Evolutionary conservation across 1,140 invertebrate species (phyloP).

Genomic region (Eumaeus atala): DNA sequence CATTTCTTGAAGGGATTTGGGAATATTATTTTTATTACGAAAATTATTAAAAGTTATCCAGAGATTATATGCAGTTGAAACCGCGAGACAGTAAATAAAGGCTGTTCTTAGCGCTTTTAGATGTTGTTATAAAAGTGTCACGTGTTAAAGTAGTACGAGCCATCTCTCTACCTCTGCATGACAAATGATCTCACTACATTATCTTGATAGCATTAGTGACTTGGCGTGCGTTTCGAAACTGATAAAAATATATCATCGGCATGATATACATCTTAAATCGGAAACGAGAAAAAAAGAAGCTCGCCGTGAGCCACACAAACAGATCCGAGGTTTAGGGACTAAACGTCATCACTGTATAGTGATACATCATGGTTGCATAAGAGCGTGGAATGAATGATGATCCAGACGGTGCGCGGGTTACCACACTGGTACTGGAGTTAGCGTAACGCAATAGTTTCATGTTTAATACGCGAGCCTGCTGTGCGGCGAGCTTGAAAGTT

Average conservation of each 20-base stretch:
- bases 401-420: constrained; percentile 23
- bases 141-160: too few species aligned
- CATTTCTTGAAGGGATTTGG: too few species aligned
- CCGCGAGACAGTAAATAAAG: too few species aligned
- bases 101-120: too few species aligned
- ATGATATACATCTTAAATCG: too few species aligned
- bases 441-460: constrained; percentile 27
- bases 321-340: constrained; percentile 16
- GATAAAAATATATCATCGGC: too few species aligned
- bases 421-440: constrained; percentile 37
- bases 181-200: neutral
- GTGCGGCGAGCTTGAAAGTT: neutral
- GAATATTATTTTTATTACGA: too few species aligned
- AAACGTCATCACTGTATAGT: constrained; percentile 26
- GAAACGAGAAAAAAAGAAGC: neutral
- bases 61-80: too few species aligned
- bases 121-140: too few species aligned
- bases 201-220: neutral
- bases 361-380: constrained; percentile 25
- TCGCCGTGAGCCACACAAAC: constrained; percentile 29
- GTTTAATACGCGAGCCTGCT: constrained; percentile 19
- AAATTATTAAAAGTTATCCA: too few species aligned
- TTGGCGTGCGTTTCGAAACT: neutral
- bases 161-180: neutral
- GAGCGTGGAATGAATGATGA: constrained; percentile 35